Evolutionary conservation across 2,888 invertebrate species (phyloP).

Genomic region (Zootermopsis nevadensis): DNA sequence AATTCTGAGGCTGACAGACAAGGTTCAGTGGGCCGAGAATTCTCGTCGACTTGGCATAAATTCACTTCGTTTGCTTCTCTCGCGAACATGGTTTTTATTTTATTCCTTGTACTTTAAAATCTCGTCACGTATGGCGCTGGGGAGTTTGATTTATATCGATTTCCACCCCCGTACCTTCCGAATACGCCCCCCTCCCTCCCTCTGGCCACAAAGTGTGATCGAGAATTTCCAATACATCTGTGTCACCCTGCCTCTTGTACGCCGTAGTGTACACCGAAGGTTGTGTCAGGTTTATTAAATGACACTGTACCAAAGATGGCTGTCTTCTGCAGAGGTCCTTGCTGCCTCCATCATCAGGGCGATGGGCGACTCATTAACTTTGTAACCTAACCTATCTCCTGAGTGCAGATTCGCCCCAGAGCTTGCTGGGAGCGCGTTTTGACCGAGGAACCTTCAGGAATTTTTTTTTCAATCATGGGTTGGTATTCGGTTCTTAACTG

Average conservation of each 20-base stretch:
- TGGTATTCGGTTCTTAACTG: no score
- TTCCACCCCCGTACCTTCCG: not conserved
- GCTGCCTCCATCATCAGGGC: no score
- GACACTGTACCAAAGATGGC: no score
- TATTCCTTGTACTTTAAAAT: conserved; percentile 21
- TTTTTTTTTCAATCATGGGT: no score
- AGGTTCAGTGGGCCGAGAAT: not conserved
- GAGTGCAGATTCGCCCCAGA: no score
- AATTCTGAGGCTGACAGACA: not conserved
- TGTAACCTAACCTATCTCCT: no score
- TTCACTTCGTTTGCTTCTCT: conserved; percentile 14
- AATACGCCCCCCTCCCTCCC: not conserved
- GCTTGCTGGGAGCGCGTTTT: no score
- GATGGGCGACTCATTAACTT: no score
- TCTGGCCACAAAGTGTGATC: not conserved
- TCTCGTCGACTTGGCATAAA: not conserved
- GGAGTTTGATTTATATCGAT: conserved; percentile 43
- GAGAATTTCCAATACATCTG: not conserved
- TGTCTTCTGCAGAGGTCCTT: no score
- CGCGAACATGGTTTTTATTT: not conserved
- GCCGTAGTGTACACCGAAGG: no score
- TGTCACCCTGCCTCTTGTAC: not conserved
- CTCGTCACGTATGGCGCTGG: conserved; percentile 35
- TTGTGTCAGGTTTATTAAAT: no score
- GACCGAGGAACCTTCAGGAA: no score